Evolutionary conservation across 2,113 vertebrate species (phyloP), one percentile per base, ranked within the genome.

Genomic region (Helogale parvula): DNA sequence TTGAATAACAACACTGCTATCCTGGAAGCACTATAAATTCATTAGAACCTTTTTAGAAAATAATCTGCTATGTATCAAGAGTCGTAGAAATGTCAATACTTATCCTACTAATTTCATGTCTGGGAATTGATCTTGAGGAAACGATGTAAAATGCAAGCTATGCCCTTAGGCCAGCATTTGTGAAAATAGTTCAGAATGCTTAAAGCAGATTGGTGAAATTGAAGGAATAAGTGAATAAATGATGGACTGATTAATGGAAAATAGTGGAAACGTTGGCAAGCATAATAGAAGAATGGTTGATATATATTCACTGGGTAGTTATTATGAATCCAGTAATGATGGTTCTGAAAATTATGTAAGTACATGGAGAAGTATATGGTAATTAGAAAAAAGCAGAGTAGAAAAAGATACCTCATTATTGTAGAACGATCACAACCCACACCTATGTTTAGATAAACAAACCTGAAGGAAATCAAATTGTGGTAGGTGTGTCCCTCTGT

Each of bases 21-120:
- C 63, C 38, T 41, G 2, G 45, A 91, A 88, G 17, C 27, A 69
- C 45, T 69, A 17, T 92, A 76, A 82, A 47, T 76, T 92, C 72
- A 66, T 91, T 81, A 21, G 65, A 88, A 47, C 47, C 31, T 60
- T 80, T 94, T 91, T n/a, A 85, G 85, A 69, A 94, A 69, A 35
- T 85, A 69, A n/a, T 66, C 21, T 2, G 12, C 0, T 69, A 47
- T 50, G 25, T 90, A 35, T 80, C 66, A n/a, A 90, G 90, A 3
- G 31, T 41, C 88, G 87, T 93, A 54, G 86, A 93, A 84, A 17
- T 68, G 63, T 82, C 69, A 41, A 4, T 90, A 45, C 29, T 74
- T 68, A 81, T 68, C 35, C 17, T 52, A 54, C 38, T 90, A 33
- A 90, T 97, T 88, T 83, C 47, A 71, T 29, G 2, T 90, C 31